Percentiles rank a stretch among this genome's conserved stretches.
phyloP scores from a whole-genome alignment of 2,888 invertebrate species.

The Microctonus brassicae region DNA sequence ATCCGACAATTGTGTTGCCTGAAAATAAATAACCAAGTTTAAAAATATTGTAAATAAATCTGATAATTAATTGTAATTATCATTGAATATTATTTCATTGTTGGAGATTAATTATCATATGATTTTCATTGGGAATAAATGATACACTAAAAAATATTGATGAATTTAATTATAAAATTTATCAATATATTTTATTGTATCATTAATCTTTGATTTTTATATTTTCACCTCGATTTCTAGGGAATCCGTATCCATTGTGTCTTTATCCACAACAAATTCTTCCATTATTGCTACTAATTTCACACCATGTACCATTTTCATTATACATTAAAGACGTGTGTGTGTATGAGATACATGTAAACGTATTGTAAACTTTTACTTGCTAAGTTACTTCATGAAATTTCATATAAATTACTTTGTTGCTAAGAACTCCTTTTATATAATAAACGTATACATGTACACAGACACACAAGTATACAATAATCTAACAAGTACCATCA shows the following conservation, averaged over 20 bases:
- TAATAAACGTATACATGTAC: too few species aligned
- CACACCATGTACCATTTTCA: slow-evolving; percentile 55
- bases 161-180: neutral
- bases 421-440: too few species aligned
- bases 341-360: neutral
- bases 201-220: slow-evolving; percentile 6
- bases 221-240: slow-evolving; percentile 64
- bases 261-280: slow-evolving; percentile 57
- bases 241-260: slow-evolving; percentile 65
- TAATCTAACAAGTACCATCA: neutral
- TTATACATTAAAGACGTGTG: neutral
- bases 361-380: too few species aligned
- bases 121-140: too few species aligned
- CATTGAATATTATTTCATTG: too few species aligned
- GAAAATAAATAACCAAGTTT: slow-evolving; percentile 18
- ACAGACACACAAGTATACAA: too few species aligned
- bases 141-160: too few species aligned
- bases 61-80: too few species aligned
- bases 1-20: slow-evolving; percentile 57
- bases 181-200: neutral
- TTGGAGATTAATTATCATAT: too few species aligned
- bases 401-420: too few species aligned
- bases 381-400: too few species aligned
- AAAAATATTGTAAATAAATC: slow-evolving; percentile 16
- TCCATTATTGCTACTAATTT: slow-evolving; percentile 60